phyloP scores from a whole-genome alignment of 2,888 invertebrate species.

The Noctua pronuba region DNA sequence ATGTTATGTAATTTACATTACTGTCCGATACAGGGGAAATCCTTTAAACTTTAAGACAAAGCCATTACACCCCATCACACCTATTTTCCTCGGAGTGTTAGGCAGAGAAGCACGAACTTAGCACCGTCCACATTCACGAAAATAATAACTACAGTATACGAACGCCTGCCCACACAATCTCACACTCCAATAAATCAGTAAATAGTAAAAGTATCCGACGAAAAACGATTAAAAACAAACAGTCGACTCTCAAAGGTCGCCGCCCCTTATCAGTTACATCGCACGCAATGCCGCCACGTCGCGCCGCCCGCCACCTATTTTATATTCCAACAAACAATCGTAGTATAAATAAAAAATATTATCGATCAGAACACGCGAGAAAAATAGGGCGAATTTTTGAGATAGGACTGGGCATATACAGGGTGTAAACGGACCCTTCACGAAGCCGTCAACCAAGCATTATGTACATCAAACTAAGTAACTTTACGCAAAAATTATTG shows the following conservation, averaged over 20 bases:
- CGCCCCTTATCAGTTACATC: constrained; percentile 50
- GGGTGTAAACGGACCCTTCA: too few relatives aligned
- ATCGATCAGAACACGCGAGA: constrained; percentile 16
- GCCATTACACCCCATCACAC: neutral
- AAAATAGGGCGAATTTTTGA: neutral
- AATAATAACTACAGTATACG: neutral
- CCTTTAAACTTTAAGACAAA: neutral
- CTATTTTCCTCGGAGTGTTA: neutral
- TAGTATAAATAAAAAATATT: constrained; percentile 41
- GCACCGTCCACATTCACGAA: neutral
- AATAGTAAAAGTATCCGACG: constrained; percentile 27
- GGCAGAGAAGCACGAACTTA: neutral
- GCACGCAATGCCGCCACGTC: constrained; percentile 39
- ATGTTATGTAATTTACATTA: too few relatives aligned
- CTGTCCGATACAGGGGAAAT: neutral
- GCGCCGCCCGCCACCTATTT: constrained; percentile 15
- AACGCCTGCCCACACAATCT: constrained; percentile 1
- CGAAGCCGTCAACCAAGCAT: too few relatives aligned
- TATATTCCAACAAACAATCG: constrained; percentile 46
- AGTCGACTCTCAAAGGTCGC: constrained; percentile 37
- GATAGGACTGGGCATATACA: neutral
- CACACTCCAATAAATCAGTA: constrained; percentile 32
- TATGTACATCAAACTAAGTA: too few relatives aligned
- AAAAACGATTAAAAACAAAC: constrained; percentile 49
- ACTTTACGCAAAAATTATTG: too few relatives aligned